These are phyloP conservation scores for Cladopsammia gracilis DNA, from an alignment of 64 coral and sea anemone species.

Conservation along the genomic window DNA sequence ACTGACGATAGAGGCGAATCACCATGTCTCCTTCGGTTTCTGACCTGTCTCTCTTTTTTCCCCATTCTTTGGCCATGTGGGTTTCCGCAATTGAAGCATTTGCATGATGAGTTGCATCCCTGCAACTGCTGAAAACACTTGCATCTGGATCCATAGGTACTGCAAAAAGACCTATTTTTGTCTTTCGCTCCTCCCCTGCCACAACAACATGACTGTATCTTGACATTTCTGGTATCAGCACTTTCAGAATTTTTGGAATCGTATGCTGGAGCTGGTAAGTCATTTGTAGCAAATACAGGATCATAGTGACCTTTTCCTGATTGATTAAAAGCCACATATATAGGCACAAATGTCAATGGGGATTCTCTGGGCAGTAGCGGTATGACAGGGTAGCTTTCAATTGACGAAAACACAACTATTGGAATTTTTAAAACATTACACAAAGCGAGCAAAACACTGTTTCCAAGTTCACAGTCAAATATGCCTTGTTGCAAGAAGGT, in stretches of 20 bases:
- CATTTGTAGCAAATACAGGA: constrained; percentile 34
- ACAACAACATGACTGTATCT: constrained; percentile 29
- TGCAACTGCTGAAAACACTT: constrained; percentile 45
- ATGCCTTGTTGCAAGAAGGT: constrained; percentile 31
- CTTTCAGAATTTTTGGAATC: no score
- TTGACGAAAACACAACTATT: constrained; percentile 48
- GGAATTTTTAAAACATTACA: constrained; percentile 54
- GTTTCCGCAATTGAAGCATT: constrained; percentile 59
- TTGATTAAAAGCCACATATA: constrained; percentile 72
- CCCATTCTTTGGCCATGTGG: constrained; percentile 35
- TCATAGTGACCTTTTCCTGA: constrained; percentile 72
- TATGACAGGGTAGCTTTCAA: constrained; percentile 66
- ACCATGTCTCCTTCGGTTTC: constrained; percentile 72
- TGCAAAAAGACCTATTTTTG: constrained; percentile 39
- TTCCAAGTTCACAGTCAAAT: constrained; percentile 44
- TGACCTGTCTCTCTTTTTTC: background rate
- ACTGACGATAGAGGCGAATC: constrained; percentile 30
- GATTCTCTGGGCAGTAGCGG: constrained; percentile 33
- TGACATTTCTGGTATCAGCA: background rate
- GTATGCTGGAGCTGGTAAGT: no score
- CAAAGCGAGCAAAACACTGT: constrained; percentile 31
- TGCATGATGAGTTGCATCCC: constrained; percentile 41
- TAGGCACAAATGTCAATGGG: constrained; percentile 42
- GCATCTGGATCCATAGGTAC: constrained; percentile 30
- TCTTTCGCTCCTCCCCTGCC: constrained; percentile 29